Base-by-base conservation (phyloP, 2,797 vertebrate species). In the Semaprochilodus insignis region DNA sequence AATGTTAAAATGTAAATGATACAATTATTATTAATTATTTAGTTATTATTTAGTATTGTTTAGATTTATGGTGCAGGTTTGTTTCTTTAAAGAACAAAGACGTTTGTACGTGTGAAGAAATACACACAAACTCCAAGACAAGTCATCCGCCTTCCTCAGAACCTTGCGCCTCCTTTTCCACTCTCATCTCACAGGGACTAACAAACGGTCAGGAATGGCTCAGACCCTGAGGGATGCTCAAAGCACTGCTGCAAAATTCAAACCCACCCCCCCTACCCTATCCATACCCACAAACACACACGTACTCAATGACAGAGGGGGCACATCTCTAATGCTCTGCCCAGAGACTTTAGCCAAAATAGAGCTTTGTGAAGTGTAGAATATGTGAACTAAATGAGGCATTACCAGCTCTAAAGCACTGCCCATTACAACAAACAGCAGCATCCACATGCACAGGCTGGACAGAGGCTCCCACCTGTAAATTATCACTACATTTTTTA, bases 171-270 rank as follows among this genome's bases (percentile, higher is more conserved):
- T 70, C 23, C 78, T 72, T 79, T 86, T 69, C 62, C 19, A 82
- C 72, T 51, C 67, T 60, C 77, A 25, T 72, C 34, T 27, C 63
- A 74, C 34, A 74, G 81, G n/a, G 44, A 27, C 60, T 63, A 77
- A 55, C 73, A 76, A 60, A 77, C 74, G 74, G 48, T 84, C 74
- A 72, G 75, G 71, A 83, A 79, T 81, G 84, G 81, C 72, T 80
- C 65, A 60, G 73, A 81, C 66, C 40, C 74, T 25, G 23, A 65
- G 69, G 63, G 31, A 66, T 5, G 19, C 75, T 78, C 60, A 74
- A 57, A 77, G 63, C 67, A 54, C 60, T 54, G 51, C 62, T n/a
- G 62, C 11, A 81, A 76, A 84, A 74, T 79, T 55, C 80, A 81
- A 77, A n/a, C n/a, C 3, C 85, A 86, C 72, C 83, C 77, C 63